These are phyloP conservation scores for Cremastobaeus sp. DNA, from an alignment of 2,888 invertebrate species.

Conservation along the genomic window DNA sequence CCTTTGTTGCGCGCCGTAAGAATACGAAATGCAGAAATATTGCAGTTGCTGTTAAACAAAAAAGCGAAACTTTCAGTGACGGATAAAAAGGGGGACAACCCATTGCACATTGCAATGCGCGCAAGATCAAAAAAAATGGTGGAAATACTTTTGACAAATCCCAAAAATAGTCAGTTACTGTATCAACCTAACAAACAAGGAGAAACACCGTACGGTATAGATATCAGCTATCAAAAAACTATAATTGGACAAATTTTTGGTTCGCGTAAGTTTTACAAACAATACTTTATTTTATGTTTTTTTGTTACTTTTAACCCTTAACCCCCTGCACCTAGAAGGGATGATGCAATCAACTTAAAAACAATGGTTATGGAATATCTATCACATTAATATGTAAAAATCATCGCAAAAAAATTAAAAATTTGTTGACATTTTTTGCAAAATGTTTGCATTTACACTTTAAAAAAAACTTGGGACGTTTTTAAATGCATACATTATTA, in stretches of 20 bases:
- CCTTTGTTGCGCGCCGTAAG: constrained; percentile 94
- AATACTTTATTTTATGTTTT: no score
- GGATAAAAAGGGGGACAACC: constrained; percentile 96
- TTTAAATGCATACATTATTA: no score
- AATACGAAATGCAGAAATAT: constrained; percentile 93
- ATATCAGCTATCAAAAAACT: constrained; percentile 95
- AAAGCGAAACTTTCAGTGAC: constrained; percentile 94
- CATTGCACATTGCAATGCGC: constrained; percentile 96
- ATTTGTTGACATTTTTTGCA: no score
- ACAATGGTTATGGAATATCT: no score
- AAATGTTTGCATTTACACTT: no score
- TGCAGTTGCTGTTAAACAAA: constrained; percentile 92
- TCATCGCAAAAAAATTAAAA: no score
- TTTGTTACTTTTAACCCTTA: no score
- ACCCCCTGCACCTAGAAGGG: no score
- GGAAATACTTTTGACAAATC: constrained; percentile 95
- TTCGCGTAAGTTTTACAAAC: constrained; percentile 88
- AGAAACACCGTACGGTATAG: constrained; percentile 98
- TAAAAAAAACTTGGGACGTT: no score
- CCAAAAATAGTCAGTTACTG: constrained; percentile 95
- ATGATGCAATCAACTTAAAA: no score
- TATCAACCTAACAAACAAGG: constrained; percentile 96
- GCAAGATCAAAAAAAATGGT: constrained; percentile 95
- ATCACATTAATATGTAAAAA: no score
- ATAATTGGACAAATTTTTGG: constrained; percentile 97